Base-by-base conservation (phyloP, 2,888 invertebrate genomes). In the Camptogramma bilineatum region DNA sequence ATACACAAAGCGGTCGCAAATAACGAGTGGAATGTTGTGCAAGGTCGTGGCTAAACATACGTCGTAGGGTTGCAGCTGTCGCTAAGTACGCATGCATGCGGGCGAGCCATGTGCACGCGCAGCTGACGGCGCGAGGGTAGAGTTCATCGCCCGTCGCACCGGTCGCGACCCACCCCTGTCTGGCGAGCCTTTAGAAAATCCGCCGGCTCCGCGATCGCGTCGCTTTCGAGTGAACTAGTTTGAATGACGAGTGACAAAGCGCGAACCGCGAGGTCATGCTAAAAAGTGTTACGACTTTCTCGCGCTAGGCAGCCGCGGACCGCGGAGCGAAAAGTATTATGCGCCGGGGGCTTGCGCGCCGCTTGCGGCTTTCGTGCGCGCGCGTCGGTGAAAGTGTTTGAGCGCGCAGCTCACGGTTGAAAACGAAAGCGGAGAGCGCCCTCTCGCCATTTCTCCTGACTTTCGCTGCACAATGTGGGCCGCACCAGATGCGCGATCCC, bases 211-310 rank as follows among this genome's bases (percentile, higher is more conserved):
- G 72, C 58, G 78, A 83, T 79, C 80, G 75, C 79, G 82, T 73
- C 76, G 81, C 83, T 82, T 82, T 86, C 81, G 79, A 83, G 77
- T 89, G 87, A 88, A 90, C 91, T 90, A 91, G 90, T 90, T 91
- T 77, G 84, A 85, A 84, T 86, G 82, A 82, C 81, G 84, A 89
- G 83, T 88, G 87, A 91, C 91, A 91, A 90, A 87, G 87, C 87
- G 87, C 87, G 83, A 89, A 86, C 82, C 82, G 85, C 91, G 92
- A 91, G 92, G 92, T 92, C 92, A 91, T 79, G 79, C 73, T 88
- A 83, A 91, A 92, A 93, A 93, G 93, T 93, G 93, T 91, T 92
- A 93, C 92, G 83, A 92, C 93, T 93, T 93, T 93, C 92, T 90
- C 93, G 91, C 80, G 84, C 85, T 85, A 83, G 80, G 79, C 78